A percentile compares a stretch with the other conserved stretches of the same genome.
phyloP scores from a whole-genome alignment of 2,113 vertebrate genomes.

The Brachionichthys hirsutus region DNA sequence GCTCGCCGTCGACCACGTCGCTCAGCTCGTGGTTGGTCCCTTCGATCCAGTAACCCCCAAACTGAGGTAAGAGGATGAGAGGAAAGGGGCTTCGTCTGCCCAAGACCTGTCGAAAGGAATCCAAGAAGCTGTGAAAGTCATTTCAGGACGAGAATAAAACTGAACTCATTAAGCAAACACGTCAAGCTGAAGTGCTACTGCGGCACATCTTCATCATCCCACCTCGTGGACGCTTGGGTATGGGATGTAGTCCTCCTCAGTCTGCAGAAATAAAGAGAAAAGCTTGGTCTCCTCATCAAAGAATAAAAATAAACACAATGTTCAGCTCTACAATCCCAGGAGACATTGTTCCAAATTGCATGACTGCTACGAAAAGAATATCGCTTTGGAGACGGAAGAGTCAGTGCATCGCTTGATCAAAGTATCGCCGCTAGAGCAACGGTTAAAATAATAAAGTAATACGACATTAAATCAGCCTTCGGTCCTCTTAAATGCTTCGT shows the following conservation, averaged over 20 bases:
- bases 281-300: conserved; percentile 34
- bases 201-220: conserved; percentile 18
- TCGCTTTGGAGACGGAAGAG: conserved; percentile 17
- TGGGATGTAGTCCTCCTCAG: conserved; percentile 97
- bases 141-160: conserved; percentile 8
- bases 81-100: conserved; percentile 90
- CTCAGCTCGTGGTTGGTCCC: conserved; percentile 91
- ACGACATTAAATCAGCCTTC: background rate
- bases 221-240: conserved; percentile 98
- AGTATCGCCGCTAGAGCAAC: background rate
- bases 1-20: conserved; percentile 68
- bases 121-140: background rate
- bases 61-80: conserved; percentile 95
- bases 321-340: conserved; percentile 30
- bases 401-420: conserved; percentile 26
- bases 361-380: conserved; percentile 39
- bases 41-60: conserved; percentile 98
- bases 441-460: background rate
- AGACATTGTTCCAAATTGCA: conserved; percentile 36
- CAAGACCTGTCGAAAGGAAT: conserved; percentile 81
- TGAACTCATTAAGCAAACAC: background rate
- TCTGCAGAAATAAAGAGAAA: conserved; percentile 75
- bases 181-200: conserved; percentile 1
- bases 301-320: conserved; percentile 34
- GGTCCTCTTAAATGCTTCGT: background rate